Base-by-base conservation (phyloP, 2,113 vertebrate genomes). In the Noturus placidus region DNA sequence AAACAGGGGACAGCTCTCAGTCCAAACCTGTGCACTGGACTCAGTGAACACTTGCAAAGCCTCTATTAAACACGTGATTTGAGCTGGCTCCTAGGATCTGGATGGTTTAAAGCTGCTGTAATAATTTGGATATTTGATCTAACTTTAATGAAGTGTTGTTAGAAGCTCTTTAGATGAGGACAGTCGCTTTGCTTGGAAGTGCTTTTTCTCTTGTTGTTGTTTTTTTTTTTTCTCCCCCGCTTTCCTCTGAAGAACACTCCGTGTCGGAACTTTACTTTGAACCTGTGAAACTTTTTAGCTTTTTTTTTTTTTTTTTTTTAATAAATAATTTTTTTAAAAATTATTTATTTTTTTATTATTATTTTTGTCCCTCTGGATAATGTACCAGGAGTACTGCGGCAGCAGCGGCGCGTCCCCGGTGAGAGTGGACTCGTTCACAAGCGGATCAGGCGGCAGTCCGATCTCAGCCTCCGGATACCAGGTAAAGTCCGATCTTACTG, bases 331-430 rank as follows among this genome's bases (percentile, higher is more conserved):
- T 33, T 86, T 78, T 63, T 30, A 13, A 11, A 38, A n/a, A 7
- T 46, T 5, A 84, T 91, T 90, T 82, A 90, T 61, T 54, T 91
- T 57, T 61, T 91, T 82, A 87, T 86, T 92, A 88, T 86, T 50
- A 65, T 54, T 38, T 54, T 52, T 84, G 82, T 84, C 30, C 83
- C 90, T 92, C 94, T 95, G 97, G 97, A 99, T 95, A 96, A 99
- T 99, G 98, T 99, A 97, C 96, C 98, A 99, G 96, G 98, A 99
- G 94, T 99, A 98, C 95, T 95, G 96, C 94, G 96, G 97, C 95
- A 97, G 97, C 94, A 99, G 97, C 96, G 98, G 97, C 94, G 96
- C 96, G 90, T 99, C 98, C 91, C 97, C 97, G 92, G 96, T 96
- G 91, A 97, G 97, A 89, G 96, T 96, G 91, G 97, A 98, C 93